These are phyloP conservation scores for Lophura nycthemera DNA, from an alignment of 2,113 vertebrate genomes.

Conservation along the genomic window DNA sequence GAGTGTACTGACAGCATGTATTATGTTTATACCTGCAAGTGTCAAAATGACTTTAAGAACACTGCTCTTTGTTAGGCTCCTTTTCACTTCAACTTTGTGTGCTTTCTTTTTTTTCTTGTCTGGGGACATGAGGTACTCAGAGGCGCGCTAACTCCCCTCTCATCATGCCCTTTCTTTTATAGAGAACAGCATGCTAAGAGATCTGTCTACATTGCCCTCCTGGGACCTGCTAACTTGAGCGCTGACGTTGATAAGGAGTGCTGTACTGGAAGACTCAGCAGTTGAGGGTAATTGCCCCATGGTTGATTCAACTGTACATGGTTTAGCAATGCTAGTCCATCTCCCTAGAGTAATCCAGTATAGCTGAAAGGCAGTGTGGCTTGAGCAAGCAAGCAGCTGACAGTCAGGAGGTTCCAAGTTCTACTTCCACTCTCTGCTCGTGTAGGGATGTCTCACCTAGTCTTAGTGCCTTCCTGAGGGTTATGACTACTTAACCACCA, in stretches of 20 bases:
- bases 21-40: not conserved
- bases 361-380: not conserved
- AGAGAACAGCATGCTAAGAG: not conserved
- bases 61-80: not conserved
- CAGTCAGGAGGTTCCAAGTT: not conserved
- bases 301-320: not conserved
- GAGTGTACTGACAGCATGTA: not conserved
- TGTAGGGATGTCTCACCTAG: not conserved
- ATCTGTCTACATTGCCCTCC: not conserved
- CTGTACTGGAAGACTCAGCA: not conserved
- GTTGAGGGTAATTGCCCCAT: not conserved
- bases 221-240: not conserved
- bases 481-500: not conserved
- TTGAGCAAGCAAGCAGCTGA: not conserved
- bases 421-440: accelerated
- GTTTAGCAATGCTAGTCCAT: not conserved
- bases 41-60: not conserved
- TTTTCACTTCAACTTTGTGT: not conserved
- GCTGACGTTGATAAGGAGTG: not conserved
- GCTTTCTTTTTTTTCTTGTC: not conserved
- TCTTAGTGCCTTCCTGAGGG: not conserved
- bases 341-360: not conserved
- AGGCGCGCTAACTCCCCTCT: not conserved
- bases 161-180: not conserved
- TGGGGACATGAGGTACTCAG: not conserved